Evolutionary conservation across 1,140 invertebrate species (phyloP).

Genomic region (Bombus balteatus): DNA sequence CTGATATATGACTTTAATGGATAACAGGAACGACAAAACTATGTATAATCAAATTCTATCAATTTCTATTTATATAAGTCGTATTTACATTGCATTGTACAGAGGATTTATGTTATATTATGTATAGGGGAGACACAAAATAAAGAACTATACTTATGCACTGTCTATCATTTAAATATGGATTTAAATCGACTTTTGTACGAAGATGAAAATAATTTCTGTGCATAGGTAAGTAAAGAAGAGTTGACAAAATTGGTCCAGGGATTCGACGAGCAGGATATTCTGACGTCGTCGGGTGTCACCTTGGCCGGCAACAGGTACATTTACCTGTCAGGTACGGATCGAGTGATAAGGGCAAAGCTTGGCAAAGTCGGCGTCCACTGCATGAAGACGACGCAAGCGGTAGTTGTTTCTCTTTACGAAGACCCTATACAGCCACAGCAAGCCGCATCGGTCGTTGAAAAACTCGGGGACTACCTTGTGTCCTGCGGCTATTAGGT

Average conservation of each 20-base stretch:
- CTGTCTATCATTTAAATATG: background rate
- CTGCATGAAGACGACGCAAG: conserved; percentile 97
- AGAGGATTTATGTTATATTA: background rate
- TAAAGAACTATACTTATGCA: no score
- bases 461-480: conserved; percentile 97
- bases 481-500: conserved; percentile 96
- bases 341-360: conserved; percentile 95
- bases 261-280: conserved; percentile 93
- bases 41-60: no score
- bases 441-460: conserved; percentile 96
- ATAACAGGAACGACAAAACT: background rate
- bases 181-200: background rate
- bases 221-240: conserved; percentile 92
- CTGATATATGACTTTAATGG: background rate
- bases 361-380: conserved; percentile 95
- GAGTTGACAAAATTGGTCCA: conserved; percentile 93
- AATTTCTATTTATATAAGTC: background rate
- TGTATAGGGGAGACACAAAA: background rate
- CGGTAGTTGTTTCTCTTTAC: conserved; percentile 95
- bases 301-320: conserved; percentile 94
- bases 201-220: conserved; percentile 19
- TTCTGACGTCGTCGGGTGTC: conserved; percentile 92
- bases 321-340: conserved; percentile 96
- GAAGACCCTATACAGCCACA: conserved; percentile 97
- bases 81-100: background rate